Percentiles rank a stretch among this genome's conserved stretches.
These are phyloP conservation scores for Drosophila limbata DNA, from an alignment of 2,888 invertebrate species.

Conservation along the genomic window DNA sequence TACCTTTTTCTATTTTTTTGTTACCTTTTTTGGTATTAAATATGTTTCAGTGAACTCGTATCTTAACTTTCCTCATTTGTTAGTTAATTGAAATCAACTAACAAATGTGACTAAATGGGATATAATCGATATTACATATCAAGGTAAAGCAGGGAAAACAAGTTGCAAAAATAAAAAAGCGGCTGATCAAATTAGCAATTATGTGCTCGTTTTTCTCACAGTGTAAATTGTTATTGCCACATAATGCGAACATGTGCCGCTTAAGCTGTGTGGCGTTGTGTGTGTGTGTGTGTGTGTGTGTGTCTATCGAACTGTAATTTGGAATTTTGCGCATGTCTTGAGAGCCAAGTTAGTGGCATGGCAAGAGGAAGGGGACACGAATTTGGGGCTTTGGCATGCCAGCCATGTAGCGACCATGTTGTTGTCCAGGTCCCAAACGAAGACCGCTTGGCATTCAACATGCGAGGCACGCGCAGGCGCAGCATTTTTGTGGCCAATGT, in stretches of 20 bases:
- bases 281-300: no score
- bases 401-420: conserved; percentile 49
- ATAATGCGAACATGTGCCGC: conserved; percentile 10
- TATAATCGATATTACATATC: not conserved
- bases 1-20: not conserved
- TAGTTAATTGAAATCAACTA: not conserved
- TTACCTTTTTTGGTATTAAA: not conserved
- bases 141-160: not conserved
- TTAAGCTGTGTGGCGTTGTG: conserved; percentile 8
- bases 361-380: not conserved
- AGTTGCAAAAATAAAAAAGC: not conserved
- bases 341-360: conserved; percentile 16
- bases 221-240: conserved; percentile 29
- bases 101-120: conserved; percentile 7
- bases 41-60: not conserved
- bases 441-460: conserved; percentile 37
- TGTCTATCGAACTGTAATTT: conserved; percentile 40
- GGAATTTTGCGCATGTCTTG: conserved; percentile 44
- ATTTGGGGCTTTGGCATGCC: conserved; percentile 47
- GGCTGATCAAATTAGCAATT: not conserved
- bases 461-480: conserved; percentile 74
- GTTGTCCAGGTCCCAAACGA: conserved; percentile 24
- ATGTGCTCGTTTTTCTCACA: conserved; percentile 10
- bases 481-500: conserved; percentile 54
- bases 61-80: not conserved